Percentiles rank a stretch among this genome's conserved stretches.
Evolutionary conservation across 2,888 invertebrate species (phyloP).

Genomic region (Lycaena phlaeas): DNA sequence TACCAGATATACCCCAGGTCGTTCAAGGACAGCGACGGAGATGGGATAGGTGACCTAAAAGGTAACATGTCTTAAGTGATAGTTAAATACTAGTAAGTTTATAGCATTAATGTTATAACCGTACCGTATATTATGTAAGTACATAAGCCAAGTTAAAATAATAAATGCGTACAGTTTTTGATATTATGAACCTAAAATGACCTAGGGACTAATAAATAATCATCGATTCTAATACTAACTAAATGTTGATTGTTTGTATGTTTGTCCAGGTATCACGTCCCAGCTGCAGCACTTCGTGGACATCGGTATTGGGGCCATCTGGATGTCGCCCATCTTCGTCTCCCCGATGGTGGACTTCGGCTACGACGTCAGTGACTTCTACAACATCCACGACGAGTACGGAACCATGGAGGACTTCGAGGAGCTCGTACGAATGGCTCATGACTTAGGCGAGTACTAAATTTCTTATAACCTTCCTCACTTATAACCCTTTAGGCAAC

Average conservation of each 20-base stretch:
- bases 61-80: too few relatives aligned
- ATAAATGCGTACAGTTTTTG: too few relatives aligned
- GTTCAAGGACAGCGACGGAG: constrained; percentile 86
- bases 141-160: too few relatives aligned
- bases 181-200: too few relatives aligned
- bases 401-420: constrained; percentile 83
- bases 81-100: too few relatives aligned
- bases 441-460: constrained; percentile 64
- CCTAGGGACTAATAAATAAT: too few relatives aligned
- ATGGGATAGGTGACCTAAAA: constrained; percentile 88
- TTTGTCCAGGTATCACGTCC: constrained; percentile 59
- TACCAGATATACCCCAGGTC: constrained; percentile 92
- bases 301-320: constrained; percentile 81
- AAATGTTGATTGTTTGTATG: constrained; percentile 5
- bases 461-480: background rate
- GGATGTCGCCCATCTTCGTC: constrained; percentile 88
- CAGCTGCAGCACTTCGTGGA: constrained; percentile 77
- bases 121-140: too few relatives aligned
- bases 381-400: constrained; percentile 78
- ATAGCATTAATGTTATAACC: too few relatives aligned
- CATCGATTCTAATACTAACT: background rate
- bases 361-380: constrained; percentile 88
- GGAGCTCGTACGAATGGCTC: constrained; percentile 68
- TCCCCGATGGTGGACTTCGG: constrained; percentile 92
- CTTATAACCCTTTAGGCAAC: too few relatives aligned